Evolutionary conservation across 1,140 invertebrate genomes (phyloP).

Genomic region (Cataglyphis hispanica): DNA sequence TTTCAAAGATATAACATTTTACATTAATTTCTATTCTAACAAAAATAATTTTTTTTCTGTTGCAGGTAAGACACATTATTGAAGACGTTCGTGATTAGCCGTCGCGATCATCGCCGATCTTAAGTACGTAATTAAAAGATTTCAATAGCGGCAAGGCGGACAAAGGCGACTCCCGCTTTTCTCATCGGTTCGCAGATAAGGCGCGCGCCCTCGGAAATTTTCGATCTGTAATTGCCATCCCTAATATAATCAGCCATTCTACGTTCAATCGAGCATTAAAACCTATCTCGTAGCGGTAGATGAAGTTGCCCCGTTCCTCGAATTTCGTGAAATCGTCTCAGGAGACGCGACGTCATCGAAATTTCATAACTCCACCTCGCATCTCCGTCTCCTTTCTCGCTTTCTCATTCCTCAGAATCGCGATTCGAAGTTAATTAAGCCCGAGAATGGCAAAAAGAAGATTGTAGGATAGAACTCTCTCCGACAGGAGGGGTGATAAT

Average conservation of each 20-base stretch:
- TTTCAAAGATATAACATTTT: neutral
- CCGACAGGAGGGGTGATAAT: conserved; percentile 51
- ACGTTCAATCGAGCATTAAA: conserved; percentile 70
- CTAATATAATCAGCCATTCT: conserved; percentile 45
- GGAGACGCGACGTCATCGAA: conserved; percentile 66
- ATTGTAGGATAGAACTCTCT: conserved; percentile 54
- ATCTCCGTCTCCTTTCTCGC: neutral
- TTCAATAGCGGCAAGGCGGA: neutral
- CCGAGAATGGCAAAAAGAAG: conserved; percentile 58
- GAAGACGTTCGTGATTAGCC: neutral
- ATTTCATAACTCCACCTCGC: conserved; percentile 64
- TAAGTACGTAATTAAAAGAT: conserved; percentile 71
- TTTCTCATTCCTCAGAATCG: conserved; percentile 43
- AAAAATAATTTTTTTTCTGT: conserved; percentile 25
- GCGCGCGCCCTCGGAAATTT: conserved; percentile 49
- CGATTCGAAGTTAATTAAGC: conserved; percentile 73
- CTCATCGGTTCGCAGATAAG: conserved; percentile 56
- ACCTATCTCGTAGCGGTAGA: conserved; percentile 39
- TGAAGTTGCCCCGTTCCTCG: conserved; percentile 20
- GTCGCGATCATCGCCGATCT: conserved; percentile 11
- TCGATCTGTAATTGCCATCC: conserved; percentile 52
- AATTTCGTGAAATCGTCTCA: conserved; percentile 50
- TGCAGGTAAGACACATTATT: conserved; percentile 35
- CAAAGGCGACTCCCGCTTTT: conserved; percentile 25
- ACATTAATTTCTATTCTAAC: conserved; percentile 1